Percentiles rank a stretch among this genome's conserved stretches.
Evolutionary conservation across 2,797 vertebrate genomes (phyloP).

Genomic region (Rallus crepitans): DNA sequence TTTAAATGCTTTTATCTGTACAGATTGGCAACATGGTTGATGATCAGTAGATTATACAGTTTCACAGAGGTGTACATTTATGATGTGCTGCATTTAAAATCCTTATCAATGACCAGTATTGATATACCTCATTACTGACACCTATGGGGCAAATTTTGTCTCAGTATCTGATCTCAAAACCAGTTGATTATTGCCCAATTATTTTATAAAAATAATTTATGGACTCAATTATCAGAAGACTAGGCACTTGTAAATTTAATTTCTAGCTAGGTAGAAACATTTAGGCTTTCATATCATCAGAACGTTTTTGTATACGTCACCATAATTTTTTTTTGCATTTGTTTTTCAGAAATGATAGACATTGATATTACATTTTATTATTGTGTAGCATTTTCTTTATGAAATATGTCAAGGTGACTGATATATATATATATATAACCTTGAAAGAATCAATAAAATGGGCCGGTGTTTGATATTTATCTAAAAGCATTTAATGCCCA

Average conservation of each 20-base stretch:
- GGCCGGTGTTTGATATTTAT: neutral
- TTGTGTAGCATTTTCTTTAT: neutral
- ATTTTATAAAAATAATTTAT: neutral
- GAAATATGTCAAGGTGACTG: neutral
- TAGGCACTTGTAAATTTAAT: fast-evolving
- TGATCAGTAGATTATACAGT: neutral
- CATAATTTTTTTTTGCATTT: neutral
- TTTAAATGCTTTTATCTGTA: neutral
- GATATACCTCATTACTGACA: neutral
- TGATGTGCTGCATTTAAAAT: neutral
- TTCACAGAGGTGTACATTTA: neutral
- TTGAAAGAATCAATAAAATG: neutral
- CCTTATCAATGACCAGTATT: neutral
- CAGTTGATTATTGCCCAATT: neutral
- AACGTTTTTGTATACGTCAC: neutral
- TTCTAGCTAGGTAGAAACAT: neutral
- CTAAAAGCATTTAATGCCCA: neutral
- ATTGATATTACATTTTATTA: neutral
- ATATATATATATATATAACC: neutral
- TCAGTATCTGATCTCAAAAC: neutral
- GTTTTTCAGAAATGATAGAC: neutral
- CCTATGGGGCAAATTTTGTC: neutral
- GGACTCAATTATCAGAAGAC: neutral
- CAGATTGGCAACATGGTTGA: neutral
- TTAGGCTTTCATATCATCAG: neutral